Conservation (phyloP, 2,113 vertebrate species). For the Ovibos moschatus region DNA sequence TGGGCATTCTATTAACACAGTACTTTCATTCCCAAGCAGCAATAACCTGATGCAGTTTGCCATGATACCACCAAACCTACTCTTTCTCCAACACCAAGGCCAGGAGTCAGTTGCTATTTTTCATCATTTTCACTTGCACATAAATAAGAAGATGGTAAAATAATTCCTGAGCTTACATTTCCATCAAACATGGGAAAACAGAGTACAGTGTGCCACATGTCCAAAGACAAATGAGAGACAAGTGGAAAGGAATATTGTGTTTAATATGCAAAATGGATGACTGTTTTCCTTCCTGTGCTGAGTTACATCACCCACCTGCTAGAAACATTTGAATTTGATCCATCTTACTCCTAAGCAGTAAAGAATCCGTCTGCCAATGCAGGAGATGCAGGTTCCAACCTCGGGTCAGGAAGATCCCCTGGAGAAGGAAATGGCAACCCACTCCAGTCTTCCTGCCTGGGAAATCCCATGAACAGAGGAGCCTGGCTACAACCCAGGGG, state of each 20-base stretch:
- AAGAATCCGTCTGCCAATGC: neutral
- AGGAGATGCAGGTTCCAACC: neutral
- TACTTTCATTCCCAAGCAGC: neutral
- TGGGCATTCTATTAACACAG: neutral
- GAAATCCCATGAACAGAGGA: neutral
- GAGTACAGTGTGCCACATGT: neutral
- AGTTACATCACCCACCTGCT: neutral
- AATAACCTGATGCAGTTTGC: neutral
- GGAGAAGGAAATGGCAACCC: neutral
- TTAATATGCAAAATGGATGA: neutral
- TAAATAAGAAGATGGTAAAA: neutral
- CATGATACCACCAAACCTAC: neutral
- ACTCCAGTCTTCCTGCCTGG: neutral
- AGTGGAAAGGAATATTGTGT: neutral
- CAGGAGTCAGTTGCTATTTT: neutral
- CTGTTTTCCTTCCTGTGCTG: neutral
- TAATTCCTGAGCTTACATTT: neutral
- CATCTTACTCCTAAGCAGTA: neutral
- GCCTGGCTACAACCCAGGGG: neutral
- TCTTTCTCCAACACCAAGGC: neutral
- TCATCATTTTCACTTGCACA: neutral
- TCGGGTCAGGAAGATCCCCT: neutral
- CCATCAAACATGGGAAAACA: neutral
- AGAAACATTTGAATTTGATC: neutral
- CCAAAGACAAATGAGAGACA: neutral